These are phyloP conservation scores for Drosophila suzukii DNA, from an alignment of 1,140 invertebrate species.

Conservation along the genomic window DNA sequence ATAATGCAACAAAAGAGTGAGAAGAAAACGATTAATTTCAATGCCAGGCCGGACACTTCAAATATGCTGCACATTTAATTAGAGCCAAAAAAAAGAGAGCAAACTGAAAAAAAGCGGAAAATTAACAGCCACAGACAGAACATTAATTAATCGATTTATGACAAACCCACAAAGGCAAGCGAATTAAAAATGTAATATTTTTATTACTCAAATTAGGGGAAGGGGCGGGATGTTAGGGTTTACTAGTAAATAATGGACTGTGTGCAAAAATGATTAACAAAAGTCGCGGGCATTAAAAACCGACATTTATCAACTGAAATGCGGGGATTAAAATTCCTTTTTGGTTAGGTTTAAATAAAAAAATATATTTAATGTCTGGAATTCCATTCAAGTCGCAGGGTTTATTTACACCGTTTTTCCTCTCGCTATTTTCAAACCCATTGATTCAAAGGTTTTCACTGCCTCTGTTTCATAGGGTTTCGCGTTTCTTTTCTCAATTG, in stretches of 20 bases:
- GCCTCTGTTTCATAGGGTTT: slow-evolving; percentile 20
- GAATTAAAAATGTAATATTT: slow-evolving; percentile 30
- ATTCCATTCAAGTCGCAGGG: background rate
- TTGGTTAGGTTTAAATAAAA: too few species aligned
- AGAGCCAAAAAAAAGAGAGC: slow-evolving; percentile 17
- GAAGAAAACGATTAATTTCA: slow-evolving; percentile 48
- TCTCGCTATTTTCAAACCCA: background rate
- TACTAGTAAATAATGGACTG: background rate
- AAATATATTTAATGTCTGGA: too few species aligned
- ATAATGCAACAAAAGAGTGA: slow-evolving; percentile 9
- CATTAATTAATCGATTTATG: slow-evolving; percentile 66
- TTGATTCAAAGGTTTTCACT: slow-evolving; percentile 18
- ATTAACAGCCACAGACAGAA: slow-evolving; percentile 21
- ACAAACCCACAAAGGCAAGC: slow-evolving; percentile 22
- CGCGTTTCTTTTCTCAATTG: slow-evolving; percentile 38
- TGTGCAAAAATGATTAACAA: background rate
- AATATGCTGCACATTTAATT: slow-evolving; percentile 68
- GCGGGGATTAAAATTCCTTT: background rate
- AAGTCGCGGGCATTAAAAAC: background rate
- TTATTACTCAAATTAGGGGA: slow-evolving; percentile 28
- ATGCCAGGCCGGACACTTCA: slow-evolving; percentile 49
- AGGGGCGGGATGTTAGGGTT: background rate
- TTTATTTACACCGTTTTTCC: background rate
- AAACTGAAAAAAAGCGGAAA: background rate
- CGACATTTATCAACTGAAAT: background rate